A percentile compares a stretch with the other conserved stretches of the same genome.
Evolutionary conservation across 1,140 invertebrate species (phyloP).

Genomic region (Atta cephalotes): DNA sequence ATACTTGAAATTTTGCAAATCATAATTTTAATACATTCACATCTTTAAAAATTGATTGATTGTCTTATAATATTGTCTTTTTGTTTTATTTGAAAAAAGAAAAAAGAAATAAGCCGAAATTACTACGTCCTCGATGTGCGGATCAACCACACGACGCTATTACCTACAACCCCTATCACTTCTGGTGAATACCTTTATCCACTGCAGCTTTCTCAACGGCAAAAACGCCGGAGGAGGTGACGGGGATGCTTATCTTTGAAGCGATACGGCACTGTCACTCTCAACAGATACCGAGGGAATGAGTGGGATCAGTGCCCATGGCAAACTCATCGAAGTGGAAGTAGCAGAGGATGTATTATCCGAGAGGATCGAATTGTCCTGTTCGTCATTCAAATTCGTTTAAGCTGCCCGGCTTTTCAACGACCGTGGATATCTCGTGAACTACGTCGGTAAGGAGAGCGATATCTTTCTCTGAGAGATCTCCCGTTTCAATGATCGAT

Average conservation of each 20-base stretch:
- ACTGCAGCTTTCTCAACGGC: conserved; percentile 29
- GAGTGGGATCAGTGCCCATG: conserved; percentile 1
- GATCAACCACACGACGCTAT: conserved; percentile 32
- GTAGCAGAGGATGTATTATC: conserved; percentile 49
- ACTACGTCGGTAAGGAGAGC: conserved; percentile 2
- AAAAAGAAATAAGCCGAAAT: conserved; percentile 37
- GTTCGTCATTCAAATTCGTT: conserved; percentile 74
- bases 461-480: conserved; percentile 51
- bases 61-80: neutral
- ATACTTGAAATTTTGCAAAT: neutral
- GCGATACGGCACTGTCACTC: conserved; percentile 59
- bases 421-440: conserved; percentile 38
- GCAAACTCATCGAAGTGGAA: conserved; percentile 37
- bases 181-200: conserved; percentile 49
- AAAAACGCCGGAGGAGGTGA: conserved; percentile 40
- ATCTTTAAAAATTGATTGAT: neutral
- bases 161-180: conserved; percentile 47
- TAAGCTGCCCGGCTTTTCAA: conserved; percentile 56
- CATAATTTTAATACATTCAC: neutral
- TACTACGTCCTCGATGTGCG: conserved; percentile 19
- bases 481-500: conserved; percentile 52
- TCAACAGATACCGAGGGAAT: conserved; percentile 46
- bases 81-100: neutral
- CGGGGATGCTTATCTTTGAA: conserved; percentile 51
- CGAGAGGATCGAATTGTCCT: conserved; percentile 66